These are phyloP conservation scores for Augochlorella aurata DNA, from an alignment of 2,888 invertebrate species.

Conservation along the genomic window DNA sequence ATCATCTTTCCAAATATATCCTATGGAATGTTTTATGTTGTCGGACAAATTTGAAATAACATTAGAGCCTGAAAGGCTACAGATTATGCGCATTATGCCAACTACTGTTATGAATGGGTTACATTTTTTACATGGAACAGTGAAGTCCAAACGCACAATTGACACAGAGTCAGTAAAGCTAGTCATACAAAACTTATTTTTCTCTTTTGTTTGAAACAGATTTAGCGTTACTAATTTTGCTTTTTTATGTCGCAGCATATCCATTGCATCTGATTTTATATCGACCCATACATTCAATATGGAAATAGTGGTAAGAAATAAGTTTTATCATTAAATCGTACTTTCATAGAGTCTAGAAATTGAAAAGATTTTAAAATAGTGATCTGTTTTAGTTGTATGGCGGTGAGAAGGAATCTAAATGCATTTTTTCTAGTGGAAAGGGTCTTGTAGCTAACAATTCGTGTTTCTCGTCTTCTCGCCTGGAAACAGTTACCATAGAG, in stretches of 20 bases:
- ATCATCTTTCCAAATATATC: conserved; percentile 75
- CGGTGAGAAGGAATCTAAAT: background rate
- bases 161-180: conserved; percentile 64
- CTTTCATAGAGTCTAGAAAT: background rate
- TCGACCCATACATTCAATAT: conserved; percentile 37
- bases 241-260: background rate
- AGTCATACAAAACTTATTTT: conserved; percentile 6
- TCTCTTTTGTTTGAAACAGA: background rate
- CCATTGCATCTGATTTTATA: conserved; percentile 13
- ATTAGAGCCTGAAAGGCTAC: conserved; percentile 60
- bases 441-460: conserved; percentile 1
- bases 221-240: background rate
- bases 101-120: conserved; percentile 62
- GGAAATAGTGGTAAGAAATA: conserved; percentile 13
- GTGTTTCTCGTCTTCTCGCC: conserved; percentile 1
- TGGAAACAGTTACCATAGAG: conserved; percentile 5
- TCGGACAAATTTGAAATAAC: conserved; percentile 74
- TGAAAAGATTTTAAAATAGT: background rate
- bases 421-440: background rate
- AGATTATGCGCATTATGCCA: conserved; percentile 43
- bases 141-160: conserved; percentile 58
- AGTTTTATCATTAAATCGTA: background rate
- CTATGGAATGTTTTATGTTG: conserved; percentile 73
- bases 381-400: background rate
- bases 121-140: conserved; percentile 57